phyloP scores from a whole-genome alignment of 2,888 invertebrate genomes.

The Aelia acuminata region DNA sequence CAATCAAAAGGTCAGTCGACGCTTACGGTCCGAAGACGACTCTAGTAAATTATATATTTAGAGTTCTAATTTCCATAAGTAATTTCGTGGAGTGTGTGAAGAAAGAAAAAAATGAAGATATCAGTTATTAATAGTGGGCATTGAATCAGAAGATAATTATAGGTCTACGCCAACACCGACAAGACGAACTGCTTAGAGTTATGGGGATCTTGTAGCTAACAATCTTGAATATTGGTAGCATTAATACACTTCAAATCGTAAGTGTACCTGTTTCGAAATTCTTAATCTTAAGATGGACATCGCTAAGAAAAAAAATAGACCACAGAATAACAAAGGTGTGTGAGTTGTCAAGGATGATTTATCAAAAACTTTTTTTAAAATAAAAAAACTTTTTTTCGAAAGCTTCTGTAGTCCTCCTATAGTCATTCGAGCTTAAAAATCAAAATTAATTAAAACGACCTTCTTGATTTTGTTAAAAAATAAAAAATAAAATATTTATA shows the following conservation, averaged over 20 bases:
- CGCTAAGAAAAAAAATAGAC: not conserved
- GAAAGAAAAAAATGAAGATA: not conserved
- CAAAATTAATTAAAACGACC: too few relatives aligned
- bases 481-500: too few relatives aligned
- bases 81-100: not conserved
- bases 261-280: not conserved
- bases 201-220: not conserved
- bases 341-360: not conserved
- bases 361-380: too few relatives aligned
- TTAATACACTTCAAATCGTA: not conserved
- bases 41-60: too few relatives aligned
- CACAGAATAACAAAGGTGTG: not conserved
- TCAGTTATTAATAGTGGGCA: conserved; percentile 14
- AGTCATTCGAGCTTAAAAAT: too few relatives aligned
- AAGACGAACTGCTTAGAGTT: not conserved
- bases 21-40: too few relatives aligned
- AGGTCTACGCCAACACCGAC: not conserved
- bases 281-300: not conserved
- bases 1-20: too few relatives aligned
- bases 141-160: not conserved
- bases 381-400: too few relatives aligned
- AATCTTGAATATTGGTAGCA: not conserved
- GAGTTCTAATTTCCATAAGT: not conserved
- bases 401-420: too few relatives aligned
- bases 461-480: too few relatives aligned